Evolutionary conservation across 2,888 invertebrate species (phyloP), one percentile per base, ranked within the genome.

Genomic region (Tolmerus cingulatus): DNA sequence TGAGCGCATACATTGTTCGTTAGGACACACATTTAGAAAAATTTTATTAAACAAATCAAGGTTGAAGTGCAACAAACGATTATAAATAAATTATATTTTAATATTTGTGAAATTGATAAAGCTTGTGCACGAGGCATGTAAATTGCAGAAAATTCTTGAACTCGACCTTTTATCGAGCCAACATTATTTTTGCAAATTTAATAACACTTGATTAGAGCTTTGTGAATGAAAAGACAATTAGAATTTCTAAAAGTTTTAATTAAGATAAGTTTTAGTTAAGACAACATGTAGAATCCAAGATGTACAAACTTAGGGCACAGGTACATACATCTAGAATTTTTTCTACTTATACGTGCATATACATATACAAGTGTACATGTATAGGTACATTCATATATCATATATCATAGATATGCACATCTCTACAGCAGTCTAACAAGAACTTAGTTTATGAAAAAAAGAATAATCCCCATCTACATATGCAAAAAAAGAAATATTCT

Each of bases 71-170:
- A 16, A 16, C 14, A 46, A 46, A 46, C 43, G 43, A 46, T 46
- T 14, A 14, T 14, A 46, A 46, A 46, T 46, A 46, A 46, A 46
- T 46, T 46, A 46, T 46, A 12, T 46, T 14, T 16, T 16, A 46
- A 46, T 46, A 46, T 46, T 16, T 46, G 14, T 12, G 12, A 27
- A 66, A 23, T 19, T 66, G 8, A 7, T 66, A 23, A 66, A 23
- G 66, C 66, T 12, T 12, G 12, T 1, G 66, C 23, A 14, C 23
- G 23, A 8, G 27, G 23, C 23, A 23, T 57, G 57, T 19, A 1
- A 12, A 14, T 46, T 12, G 30, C 27, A 81, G 55, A 81, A 55
- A 55, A 57, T 81, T 81, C 86, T 86, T 86, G 79, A 86, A 86
- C 86, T 86, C 78, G 79, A 86, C 86, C 78, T 43, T 66, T 79